A percentile compares a stretch with the other conserved stretches of the same genome.
phyloP scores from a whole-genome alignment of 2,797 vertebrate genomes.

The Sebastes trivittatus region DNA sequence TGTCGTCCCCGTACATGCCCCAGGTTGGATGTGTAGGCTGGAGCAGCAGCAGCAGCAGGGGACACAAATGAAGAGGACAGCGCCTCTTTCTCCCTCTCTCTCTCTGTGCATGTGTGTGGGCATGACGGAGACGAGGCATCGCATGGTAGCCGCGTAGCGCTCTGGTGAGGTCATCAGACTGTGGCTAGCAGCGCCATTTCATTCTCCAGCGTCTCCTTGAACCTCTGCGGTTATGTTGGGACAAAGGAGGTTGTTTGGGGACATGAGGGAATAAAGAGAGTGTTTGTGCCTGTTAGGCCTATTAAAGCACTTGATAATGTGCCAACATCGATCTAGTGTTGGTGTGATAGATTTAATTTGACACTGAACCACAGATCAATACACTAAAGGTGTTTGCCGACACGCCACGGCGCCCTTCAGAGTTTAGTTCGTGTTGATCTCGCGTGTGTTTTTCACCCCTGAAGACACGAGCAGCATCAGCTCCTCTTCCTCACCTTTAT shows the following conservation, averaged over 20 bases:
- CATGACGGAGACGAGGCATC: conserved; percentile 24
- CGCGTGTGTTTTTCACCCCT: background rate
- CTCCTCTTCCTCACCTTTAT: conserved; percentile 25
- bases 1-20: conserved; percentile 64
- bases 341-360: background rate
- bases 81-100: background rate
- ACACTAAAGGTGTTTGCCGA: background rate
- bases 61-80: conserved; percentile 51
- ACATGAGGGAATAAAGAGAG: background rate
- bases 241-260: background rate
- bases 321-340: background rate
- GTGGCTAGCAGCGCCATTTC: conserved; percentile 38
- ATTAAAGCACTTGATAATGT: background rate
- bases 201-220: conserved; percentile 16
- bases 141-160: conserved; percentile 24
- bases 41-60: conserved; percentile 33
- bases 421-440: background rate
- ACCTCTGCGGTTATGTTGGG: conserved; percentile 27
- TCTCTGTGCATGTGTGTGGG: conserved; percentile 23
- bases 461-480: conserved; percentile 7
- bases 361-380: background rate
- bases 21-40: conserved; percentile 62
- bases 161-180: conserved; percentile 68
- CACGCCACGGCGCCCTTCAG: background rate
- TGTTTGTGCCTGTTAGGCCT: background rate